A percentile compares a stretch with the other conserved stretches of the same genome.
These are phyloP conservation scores for Lasioglossum oenotherae DNA, from an alignment of 2,888 invertebrate genomes.

Conservation along the genomic window DNA sequence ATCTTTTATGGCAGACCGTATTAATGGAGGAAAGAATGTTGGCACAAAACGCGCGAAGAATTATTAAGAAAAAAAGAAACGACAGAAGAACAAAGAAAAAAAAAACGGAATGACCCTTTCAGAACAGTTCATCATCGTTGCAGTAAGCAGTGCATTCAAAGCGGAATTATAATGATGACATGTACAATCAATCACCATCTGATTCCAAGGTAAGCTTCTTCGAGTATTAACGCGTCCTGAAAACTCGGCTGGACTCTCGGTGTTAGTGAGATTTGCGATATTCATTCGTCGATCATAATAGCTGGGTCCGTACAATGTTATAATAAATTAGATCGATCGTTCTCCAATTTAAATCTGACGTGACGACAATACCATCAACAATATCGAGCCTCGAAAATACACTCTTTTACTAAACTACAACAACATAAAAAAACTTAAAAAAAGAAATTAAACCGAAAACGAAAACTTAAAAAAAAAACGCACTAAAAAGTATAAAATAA, in stretches of 20 bases:
- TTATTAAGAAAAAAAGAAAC: not conserved
- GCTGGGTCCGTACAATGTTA: not conserved
- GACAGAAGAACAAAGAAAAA: not conserved
- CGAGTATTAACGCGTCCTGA: not conserved
- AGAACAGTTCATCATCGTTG: conserved; percentile 16
- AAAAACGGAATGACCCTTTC: not conserved
- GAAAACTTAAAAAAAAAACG: no score
- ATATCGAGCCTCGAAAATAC: not conserved
- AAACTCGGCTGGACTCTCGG: not conserved
- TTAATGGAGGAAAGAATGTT: not conserved
- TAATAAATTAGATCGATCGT: not conserved
- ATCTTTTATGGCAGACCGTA: conserved; percentile 17
- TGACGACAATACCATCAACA: not conserved
- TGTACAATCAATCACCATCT: conserved; percentile 4
- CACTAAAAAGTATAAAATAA: no score
- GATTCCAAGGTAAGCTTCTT: conserved; percentile 9
- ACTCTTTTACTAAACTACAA: not conserved
- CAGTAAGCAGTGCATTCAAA: conserved; percentile 25
- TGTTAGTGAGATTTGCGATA: not conserved
- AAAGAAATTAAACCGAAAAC: no score
- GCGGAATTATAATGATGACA: conserved; percentile 12
- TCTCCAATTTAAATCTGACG: not conserved
- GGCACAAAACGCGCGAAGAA: not conserved
- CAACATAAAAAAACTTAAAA: not conserved
- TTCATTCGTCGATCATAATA: not conserved